Base-by-base conservation (phyloP, 2,888 invertebrate genomes). In the Cantharis flavilabris region DNA sequence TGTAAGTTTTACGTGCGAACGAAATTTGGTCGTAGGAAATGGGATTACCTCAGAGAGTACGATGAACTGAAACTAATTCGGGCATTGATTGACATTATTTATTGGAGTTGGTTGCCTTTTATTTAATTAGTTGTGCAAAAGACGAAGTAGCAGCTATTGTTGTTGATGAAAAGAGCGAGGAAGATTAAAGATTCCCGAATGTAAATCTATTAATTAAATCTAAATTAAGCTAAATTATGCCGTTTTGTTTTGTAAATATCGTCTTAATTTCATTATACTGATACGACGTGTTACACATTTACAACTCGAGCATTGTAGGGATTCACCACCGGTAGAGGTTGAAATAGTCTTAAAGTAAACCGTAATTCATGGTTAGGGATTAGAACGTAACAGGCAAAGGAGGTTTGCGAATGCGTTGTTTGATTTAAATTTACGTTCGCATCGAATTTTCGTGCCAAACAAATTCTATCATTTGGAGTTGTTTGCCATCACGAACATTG, bases 351-450 rank as follows among this genome's bases (percentile, higher is more conserved):
- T 77, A 70, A 69, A 63, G 65, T 77, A 28, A 69, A 72, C 64
- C 70, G 72, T 77, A 78, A 78, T 78, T 78, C 76, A 76, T 73
- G 78, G 78, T 76, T 33, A 69, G 63, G 73, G 76, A 78, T 76
- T 76, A 75, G 62, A 67, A 75, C 72, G 75, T 72, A 76, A 64
- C 76, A 73, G 73, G 63, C 73, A 70, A 62, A 75, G 72, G 70
- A 69, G 71, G 71, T 69, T 67, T 63, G 71, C 14, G 72, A 63
- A 71, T 67, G 72, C 65, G 71, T 72, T 72, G 75, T 77, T 71
- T 74, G 69, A 70, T 71, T 76, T 76, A 71, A 76, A 76, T 76
- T 76, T 76, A 76, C 69, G 76, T 67, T 65, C 69, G 18, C 49
- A 30, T 67, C 72, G 76, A 72, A 69, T 76, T 64, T 72, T 76